A percentile compares a stretch with the other conserved stretches of the same genome.
Evolutionary conservation across 2,888 invertebrate genomes (phyloP).

Genomic region (Coleophora deauratella): DNA sequence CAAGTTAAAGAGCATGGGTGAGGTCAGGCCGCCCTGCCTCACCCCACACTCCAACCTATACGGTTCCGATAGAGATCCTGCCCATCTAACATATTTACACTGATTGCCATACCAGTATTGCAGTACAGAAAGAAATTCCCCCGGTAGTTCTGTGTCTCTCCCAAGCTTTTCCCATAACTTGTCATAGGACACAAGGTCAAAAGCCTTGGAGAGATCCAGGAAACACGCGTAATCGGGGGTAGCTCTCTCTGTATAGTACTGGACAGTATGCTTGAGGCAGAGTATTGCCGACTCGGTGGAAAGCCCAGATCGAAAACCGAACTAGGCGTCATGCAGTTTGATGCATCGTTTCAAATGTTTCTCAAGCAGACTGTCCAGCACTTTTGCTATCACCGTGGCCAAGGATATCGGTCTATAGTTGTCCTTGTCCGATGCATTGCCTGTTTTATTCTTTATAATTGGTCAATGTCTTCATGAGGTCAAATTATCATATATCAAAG

Average conservation of each 20-base stretch:
- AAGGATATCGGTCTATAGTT: constrained; percentile 7
- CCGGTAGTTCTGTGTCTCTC: too few relatives aligned
- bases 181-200: too few relatives aligned
- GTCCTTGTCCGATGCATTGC: constrained; percentile 10
- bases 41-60: too few relatives aligned
- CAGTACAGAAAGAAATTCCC: too few relatives aligned
- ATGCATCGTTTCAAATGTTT: too few relatives aligned
- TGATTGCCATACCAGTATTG: too few relatives aligned
- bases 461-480: constrained; percentile 11
- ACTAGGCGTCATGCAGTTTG: background rate
- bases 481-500: too few relatives aligned
- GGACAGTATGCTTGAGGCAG: background rate
- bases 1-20: too few relatives aligned
- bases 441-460: constrained; percentile 16
- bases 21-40: too few relatives aligned
- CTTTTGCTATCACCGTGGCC: constrained; percentile 7
- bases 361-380: constrained; percentile 1
- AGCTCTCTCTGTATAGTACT: background rate
- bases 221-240: background rate
- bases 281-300: background rate
- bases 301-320: background rate
- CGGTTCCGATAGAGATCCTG: too few relatives aligned
- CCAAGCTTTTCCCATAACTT: too few relatives aligned
- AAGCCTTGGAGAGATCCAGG: background rate
- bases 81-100: too few relatives aligned